These are phyloP conservation scores for Patella caerulea DNA, from an alignment of 2,888 invertebrate species.

Conservation along the genomic window DNA sequence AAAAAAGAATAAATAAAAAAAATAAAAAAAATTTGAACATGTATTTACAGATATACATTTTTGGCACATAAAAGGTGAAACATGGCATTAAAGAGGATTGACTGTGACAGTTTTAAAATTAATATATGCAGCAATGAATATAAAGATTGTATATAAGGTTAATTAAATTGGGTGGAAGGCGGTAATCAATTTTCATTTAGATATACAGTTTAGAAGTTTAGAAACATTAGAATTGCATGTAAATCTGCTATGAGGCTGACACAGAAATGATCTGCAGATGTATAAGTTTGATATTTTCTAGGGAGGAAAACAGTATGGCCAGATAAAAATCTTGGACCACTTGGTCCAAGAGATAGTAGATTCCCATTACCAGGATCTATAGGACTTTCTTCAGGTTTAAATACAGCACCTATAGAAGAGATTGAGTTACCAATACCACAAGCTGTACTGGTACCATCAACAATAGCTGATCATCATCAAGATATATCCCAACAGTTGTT, in stretches of 20 bases:
- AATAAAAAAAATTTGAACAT: too few species aligned
- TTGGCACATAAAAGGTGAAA: too few species aligned
- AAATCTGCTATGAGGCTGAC: too few species aligned
- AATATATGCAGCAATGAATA: too few species aligned
- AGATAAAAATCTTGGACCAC: constrained; percentile 58
- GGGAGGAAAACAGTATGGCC: constrained; percentile 51
- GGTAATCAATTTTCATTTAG: too few species aligned
- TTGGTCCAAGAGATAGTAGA: constrained; percentile 57
- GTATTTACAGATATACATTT: too few species aligned
- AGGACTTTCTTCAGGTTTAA: constrained; percentile 33
- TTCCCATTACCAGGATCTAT: constrained; percentile 64
- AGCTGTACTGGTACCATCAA: neutral
- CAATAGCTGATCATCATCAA: neutral
- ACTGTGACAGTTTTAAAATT: too few species aligned
- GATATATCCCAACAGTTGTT: neutral
- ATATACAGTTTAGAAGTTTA: constrained; percentile 3
- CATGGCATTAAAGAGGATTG: too few species aligned
- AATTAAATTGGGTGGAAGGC: too few species aligned
- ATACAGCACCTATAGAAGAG: neutral
- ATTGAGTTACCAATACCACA: neutral
- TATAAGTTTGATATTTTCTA: constrained; percentile 24
- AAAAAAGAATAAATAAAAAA: too few species aligned
- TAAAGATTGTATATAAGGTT: too few species aligned
- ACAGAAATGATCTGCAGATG: neutral
- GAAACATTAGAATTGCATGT: constrained; percentile 1